phyloP scores from a whole-genome alignment of 64 coral and sea anemone species.

The Pocillopora damicornis region DNA sequence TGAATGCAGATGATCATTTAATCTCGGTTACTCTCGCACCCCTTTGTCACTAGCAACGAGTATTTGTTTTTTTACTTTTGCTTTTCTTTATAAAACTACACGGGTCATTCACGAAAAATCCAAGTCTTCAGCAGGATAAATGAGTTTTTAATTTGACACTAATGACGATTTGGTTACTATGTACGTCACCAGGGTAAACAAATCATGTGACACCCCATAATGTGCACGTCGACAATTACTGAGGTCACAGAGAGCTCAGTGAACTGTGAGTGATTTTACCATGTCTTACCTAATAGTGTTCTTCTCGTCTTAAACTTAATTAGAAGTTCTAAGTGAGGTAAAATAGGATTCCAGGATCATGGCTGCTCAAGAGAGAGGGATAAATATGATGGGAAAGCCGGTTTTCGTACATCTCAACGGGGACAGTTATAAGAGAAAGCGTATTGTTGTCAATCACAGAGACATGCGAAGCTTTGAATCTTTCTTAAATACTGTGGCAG shows the following conservation, averaged over 20 bases:
- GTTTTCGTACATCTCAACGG: conserved; percentile 17
- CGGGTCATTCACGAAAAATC: too few relatives aligned
- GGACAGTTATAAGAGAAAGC: not conserved
- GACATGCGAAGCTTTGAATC: conserved; percentile 21
- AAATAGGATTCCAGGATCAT: not conserved
- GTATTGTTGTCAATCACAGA: conserved; percentile 1
- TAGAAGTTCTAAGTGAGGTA: conserved; percentile 9
- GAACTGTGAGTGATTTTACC: not conserved
- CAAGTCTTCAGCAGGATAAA: not conserved
- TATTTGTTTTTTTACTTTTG: too few relatives aligned
- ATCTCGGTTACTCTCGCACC: too few relatives aligned
- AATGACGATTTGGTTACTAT: conserved; percentile 8
- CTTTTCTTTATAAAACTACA: too few relatives aligned
- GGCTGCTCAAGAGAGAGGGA: conserved; percentile 29
- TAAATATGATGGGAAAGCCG: conserved; percentile 27
- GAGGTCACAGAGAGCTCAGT: not conserved
- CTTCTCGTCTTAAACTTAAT: not conserved
- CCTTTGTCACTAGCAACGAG: too few relatives aligned
- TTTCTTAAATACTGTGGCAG: not conserved
- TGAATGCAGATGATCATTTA: too few relatives aligned
- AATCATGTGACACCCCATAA: conserved; percentile 35
- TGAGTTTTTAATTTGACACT: not conserved
- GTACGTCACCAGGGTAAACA: conserved; percentile 42
- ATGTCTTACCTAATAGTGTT: not conserved
- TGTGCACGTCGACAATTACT: not conserved